phyloP scores from a whole-genome alignment of 2,888 invertebrate species.

The Hedya salicella region DNA sequence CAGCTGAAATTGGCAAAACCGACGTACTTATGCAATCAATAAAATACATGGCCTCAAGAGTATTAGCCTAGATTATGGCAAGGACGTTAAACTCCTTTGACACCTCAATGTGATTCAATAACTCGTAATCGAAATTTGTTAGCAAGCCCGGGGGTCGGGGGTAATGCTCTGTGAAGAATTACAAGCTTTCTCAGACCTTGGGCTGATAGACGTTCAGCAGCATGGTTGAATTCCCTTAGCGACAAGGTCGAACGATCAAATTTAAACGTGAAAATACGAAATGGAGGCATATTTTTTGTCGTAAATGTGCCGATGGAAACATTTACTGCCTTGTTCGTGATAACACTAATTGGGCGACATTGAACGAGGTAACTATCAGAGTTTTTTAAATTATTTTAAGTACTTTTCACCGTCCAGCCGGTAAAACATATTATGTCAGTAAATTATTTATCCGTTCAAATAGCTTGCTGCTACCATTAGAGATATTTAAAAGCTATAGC shows the following conservation, averaged over 20 bases:
- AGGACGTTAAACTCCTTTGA: conserved; percentile 27
- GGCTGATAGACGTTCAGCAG: conserved; percentile 53
- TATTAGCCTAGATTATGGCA: conserved; percentile 15
- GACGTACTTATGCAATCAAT: conserved; percentile 15
- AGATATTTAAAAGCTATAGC: background rate
- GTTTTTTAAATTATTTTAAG: conserved; percentile 1
- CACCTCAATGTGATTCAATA: conserved; percentile 39
- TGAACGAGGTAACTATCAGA: conserved; percentile 10
- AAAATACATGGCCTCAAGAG: conserved; percentile 8
- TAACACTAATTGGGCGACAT: conserved; percentile 31
- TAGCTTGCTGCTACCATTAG: background rate
- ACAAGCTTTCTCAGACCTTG: conserved; percentile 61
- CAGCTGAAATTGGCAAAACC: background rate
- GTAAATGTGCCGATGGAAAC: conserved; percentile 23
- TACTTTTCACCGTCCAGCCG: background rate
- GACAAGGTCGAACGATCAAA: conserved; percentile 55
- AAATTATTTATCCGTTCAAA: background rate
- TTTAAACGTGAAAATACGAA: conserved; percentile 36
- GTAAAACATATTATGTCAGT: background rate
- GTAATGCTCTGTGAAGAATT: conserved; percentile 51
- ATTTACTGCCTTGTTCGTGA: conserved; percentile 28
- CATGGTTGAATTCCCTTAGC: conserved; percentile 56
- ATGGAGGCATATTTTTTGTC: conserved; percentile 28
- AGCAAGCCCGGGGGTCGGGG: conserved; percentile 45
- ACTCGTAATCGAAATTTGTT: conserved; percentile 43